Conservation (phyloP, 2,113 vertebrate species). For the Anseranas semipalmata region DNA sequence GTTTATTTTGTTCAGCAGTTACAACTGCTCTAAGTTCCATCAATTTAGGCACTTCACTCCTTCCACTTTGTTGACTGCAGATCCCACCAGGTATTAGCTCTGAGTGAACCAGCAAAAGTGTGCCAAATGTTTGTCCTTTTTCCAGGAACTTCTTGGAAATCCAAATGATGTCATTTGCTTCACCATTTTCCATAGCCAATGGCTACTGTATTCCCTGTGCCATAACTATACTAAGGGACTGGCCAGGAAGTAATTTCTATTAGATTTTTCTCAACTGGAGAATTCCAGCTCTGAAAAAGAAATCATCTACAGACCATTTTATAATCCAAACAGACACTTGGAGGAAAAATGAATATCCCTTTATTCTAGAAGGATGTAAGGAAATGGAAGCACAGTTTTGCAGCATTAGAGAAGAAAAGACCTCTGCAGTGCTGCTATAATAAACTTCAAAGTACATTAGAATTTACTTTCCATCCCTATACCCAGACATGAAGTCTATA, state of each 20-base stretch:
- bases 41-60: not conserved
- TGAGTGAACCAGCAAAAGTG: rapidly evolving
- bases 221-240: not conserved
- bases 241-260: not conserved
- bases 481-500: conserved; percentile 18
- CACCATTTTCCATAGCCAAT: not conserved
- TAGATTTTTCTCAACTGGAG: not conserved
- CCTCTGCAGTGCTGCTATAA: not conserved
- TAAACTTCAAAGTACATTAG: not conserved
- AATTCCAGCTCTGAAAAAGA: not conserved
- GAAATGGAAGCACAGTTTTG: not conserved
- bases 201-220: not conserved
- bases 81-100: not conserved
- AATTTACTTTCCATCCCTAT: conserved; percentile 5
- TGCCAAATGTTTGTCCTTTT: not conserved
- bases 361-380: not conserved
- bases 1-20: not conserved
- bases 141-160: not conserved
- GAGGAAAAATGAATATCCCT: not conserved
- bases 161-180: not conserved
- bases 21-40: not conserved
- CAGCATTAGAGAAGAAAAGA: not conserved
- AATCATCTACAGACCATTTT: rapidly evolving
- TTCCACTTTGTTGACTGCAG: not conserved
- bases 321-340: not conserved